Conservation (phyloP, 2,888 invertebrate genomes). For the Sthenelais limicola region DNA sequence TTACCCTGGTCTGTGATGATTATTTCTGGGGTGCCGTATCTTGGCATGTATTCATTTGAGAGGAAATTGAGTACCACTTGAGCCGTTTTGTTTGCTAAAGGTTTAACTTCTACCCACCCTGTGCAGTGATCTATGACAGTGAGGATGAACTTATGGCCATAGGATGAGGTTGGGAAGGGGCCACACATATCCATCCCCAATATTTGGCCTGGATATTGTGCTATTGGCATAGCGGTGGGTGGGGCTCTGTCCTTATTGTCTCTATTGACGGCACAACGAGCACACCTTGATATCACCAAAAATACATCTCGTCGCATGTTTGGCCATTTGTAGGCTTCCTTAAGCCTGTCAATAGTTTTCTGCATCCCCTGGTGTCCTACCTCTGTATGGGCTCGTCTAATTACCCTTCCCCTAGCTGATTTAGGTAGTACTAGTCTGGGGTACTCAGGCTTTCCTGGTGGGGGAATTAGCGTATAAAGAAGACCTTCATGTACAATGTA, state of each 20-base stretch:
- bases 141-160: constrained; percentile 19
- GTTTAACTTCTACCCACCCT: constrained; percentile 26
- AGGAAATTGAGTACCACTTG: not conserved
- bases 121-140: constrained; percentile 19
- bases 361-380: constrained; percentile 21
- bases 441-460: not conserved
- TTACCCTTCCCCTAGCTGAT: not conserved
- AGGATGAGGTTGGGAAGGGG: constrained; percentile 9
- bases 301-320: constrained; percentile 10
- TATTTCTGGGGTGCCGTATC: not conserved
- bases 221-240: constrained; percentile 3
- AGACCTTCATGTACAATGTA: constrained; percentile 9
- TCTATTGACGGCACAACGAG: constrained; percentile 11
- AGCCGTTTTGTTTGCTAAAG: constrained; percentile 17
- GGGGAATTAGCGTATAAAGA: constrained; percentile 1
- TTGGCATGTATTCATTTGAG: constrained; percentile 11
- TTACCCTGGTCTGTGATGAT: constrained; percentile 15
- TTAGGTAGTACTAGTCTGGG: constrained; percentile 29
- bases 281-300: not conserved
- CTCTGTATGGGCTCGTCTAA: constrained; percentile 8
- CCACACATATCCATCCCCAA: constrained; percentile 30
- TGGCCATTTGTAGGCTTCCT: constrained; percentile 32
- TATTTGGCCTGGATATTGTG: constrained; percentile 4
- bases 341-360: constrained; percentile 10
- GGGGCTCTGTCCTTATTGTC: not conserved